Base-by-base conservation (phyloP, 2,888 invertebrate species). In the Macrophya alboannulata region DNA sequence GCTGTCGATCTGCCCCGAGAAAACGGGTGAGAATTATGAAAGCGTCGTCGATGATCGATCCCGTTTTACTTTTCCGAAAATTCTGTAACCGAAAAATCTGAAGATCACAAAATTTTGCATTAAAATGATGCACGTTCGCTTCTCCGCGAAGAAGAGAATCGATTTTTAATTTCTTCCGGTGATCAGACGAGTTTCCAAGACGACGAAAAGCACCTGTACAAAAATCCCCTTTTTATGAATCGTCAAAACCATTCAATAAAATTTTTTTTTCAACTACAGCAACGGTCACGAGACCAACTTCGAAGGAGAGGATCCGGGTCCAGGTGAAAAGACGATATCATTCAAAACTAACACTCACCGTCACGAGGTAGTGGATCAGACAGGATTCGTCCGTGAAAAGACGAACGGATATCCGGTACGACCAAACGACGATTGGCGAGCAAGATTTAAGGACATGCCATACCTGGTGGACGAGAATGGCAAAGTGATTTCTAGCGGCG, bases 321-420 rank as follows among this genome's bases (percentile, higher is more conserved):
- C 84, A 4, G 76, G 76, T 4, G 84, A 85, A 40, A 85, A 85
- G 43, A 85, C 77, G 31, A 85, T 85, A 31, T 62, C 59, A 9
- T 85, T 85, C 77, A 85, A 85, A 8, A 85, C 84, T 9, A 85
- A 85, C 17, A 85, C 84, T 6, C 76, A 77, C 25, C 76, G 84
- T n/a, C 84, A 85, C 8, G 84, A 85, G 45, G 31, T 37, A 9
- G 84, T 85, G 9, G 84, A 85, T 15, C 77, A 77, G 62, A 77
- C 65, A 6, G 84, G 84, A 62, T 85, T 85, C 37, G 65, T 85
- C 9, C 40, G 68, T 17, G 84, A 85, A 37, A 85, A 85, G 6
- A 68, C 48, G 6, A 85, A 85, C 68, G 84, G 84, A 72, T 85
- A 85, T 77, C 85, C 85, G 12, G 17, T 71, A 6, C 25, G 85